phyloP scores from a whole-genome alignment of 2,113 vertebrate species.

The Vicugna pacos region DNA sequence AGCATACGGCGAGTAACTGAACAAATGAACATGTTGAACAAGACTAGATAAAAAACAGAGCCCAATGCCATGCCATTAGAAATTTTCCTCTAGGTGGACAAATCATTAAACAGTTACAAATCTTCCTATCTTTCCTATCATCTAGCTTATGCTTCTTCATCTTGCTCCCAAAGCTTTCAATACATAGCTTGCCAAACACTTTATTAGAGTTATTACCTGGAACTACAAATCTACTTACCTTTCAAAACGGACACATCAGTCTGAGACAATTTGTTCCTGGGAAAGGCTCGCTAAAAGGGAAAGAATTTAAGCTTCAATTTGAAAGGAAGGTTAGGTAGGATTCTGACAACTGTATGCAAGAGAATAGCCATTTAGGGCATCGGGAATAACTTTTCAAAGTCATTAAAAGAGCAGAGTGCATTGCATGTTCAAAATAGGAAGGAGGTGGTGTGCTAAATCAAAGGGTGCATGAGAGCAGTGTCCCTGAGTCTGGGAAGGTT shows the following conservation, averaged over 20 bases:
- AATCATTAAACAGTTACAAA: neutral
- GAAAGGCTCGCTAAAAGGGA: constrained; percentile 28
- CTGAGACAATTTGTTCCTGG: constrained; percentile 4
- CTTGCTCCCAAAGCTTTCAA: constrained; percentile 37
- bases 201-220: neutral
- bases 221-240: constrained; percentile 44
- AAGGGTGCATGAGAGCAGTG: neutral
- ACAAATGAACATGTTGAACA: neutral
- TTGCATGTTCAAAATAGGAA: neutral
- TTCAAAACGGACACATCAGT: constrained; percentile 33
- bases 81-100: neutral
- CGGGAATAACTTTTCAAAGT: constrained; percentile 19
- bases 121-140: constrained; percentile 6
- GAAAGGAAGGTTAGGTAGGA: neutral
- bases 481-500: neutral
- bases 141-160: constrained; percentile 25
- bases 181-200: neutral
- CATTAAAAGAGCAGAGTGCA: neutral
- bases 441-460: neutral
- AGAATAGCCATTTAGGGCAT: neutral
- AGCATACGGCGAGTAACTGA: neutral
- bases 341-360: neutral
- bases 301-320: constrained; percentile 34
- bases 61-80: neutral
- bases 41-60: constrained; percentile 35